Conservation (phyloP, 2,113 vertebrate genomes). For the Colistium nudipinnis region DNA sequence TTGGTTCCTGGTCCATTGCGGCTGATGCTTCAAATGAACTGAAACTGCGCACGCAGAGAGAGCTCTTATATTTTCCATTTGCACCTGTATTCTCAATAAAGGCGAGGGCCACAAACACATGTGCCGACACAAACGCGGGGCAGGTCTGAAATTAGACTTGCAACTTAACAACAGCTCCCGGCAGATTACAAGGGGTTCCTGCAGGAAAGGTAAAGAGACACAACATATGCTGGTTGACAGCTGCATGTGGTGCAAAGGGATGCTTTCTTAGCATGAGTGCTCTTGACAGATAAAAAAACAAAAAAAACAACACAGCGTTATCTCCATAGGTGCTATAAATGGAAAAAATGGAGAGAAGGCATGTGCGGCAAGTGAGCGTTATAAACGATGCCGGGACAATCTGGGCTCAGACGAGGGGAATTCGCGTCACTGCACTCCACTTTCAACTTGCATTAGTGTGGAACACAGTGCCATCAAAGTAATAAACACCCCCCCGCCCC, state of each 20-base stretch:
- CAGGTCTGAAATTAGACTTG: constrained; percentile 61
- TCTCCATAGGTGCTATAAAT: constrained; percentile 70
- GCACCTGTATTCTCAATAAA: neutral
- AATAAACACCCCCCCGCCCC: constrained; percentile 60
- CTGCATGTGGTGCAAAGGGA: constrained; percentile 61
- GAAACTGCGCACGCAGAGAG: neutral
- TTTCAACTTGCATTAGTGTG: constrained; percentile 61
- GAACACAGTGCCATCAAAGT: constrained; percentile 54
- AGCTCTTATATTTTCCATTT: neutral
- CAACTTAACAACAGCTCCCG: constrained; percentile 61
- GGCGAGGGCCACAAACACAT: neutral
- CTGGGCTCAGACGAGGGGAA: constrained; percentile 53
- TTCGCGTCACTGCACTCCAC: constrained; percentile 49
- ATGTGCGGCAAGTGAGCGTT: constrained; percentile 42
- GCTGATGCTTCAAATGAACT: neutral
- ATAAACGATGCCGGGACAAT: constrained; percentile 59
- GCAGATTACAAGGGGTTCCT: constrained; percentile 63
- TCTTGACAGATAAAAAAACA: constrained; percentile 64
- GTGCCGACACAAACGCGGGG: neutral
- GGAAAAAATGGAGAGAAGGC: constrained; percentile 32
- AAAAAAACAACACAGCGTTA: constrained; percentile 28
- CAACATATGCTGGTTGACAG: constrained; percentile 70
- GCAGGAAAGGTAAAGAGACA: constrained; percentile 54
- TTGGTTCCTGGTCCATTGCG: neutral
- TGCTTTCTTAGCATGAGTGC: constrained; percentile 47